Conservation (phyloP, 2,888 invertebrate genomes). For the Coelinius sp. region DNA sequence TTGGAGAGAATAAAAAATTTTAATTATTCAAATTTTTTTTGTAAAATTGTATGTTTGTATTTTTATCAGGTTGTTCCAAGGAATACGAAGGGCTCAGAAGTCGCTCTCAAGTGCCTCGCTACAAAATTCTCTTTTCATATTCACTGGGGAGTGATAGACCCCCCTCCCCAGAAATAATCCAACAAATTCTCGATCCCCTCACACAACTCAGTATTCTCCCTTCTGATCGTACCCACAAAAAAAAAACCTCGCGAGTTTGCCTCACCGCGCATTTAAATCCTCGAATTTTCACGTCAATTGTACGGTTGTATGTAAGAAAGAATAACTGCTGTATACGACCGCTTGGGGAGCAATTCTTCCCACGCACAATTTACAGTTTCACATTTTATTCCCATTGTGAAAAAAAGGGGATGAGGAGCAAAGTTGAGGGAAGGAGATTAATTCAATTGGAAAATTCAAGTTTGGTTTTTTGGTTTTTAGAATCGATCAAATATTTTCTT, state of each 20-base stretch:
- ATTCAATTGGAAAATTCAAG: conserved; percentile 22
- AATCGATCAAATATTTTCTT: too few species aligned
- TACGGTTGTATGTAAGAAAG: conserved; percentile 3
- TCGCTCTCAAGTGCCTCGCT: conserved; percentile 15
- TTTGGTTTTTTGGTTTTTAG: background rate
- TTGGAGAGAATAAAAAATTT: background rate
- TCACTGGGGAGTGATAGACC: conserved; percentile 67
- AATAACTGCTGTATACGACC: conserved; percentile 49
- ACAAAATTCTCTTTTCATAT: conserved; percentile 65
- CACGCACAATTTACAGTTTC: conserved; percentile 71
- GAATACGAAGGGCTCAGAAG: conserved; percentile 19
- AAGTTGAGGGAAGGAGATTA: conserved; percentile 19
- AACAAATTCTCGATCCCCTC: conserved; percentile 64
- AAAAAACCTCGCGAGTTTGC: conserved; percentile 43
- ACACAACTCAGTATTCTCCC: conserved; percentile 40
- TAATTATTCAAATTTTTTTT: background rate
- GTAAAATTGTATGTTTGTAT: too few species aligned
- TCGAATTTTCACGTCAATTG: conserved; percentile 43
- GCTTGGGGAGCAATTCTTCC: conserved; percentile 68
- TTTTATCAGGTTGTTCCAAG: too few species aligned
- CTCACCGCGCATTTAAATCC: conserved; percentile 68
- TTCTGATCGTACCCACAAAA: conserved; percentile 26
- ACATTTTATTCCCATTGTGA: conserved; percentile 69
- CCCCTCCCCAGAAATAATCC: conserved; percentile 58
- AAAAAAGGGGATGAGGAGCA: conserved; percentile 47